Evolutionary conservation across 2,113 vertebrate genomes (phyloP).

Genomic region (Vireo altiloquus): DNA sequence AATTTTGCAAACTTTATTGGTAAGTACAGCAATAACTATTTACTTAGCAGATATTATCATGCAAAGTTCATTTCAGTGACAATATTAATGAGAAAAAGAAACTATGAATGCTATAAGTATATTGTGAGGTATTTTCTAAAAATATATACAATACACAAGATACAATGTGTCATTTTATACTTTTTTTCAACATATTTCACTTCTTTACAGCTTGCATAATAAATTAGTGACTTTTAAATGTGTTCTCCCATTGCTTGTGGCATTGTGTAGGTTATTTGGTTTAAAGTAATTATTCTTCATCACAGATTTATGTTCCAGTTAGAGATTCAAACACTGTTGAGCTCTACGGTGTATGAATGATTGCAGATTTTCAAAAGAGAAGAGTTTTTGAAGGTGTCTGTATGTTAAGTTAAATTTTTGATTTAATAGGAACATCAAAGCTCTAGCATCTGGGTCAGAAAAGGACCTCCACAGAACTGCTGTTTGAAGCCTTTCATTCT

Average conservation of each 20-base stretch:
- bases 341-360: not conserved
- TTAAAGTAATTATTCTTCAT: conserved; percentile 33
- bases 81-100: not conserved
- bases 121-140: not conserved
- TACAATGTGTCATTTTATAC: not conserved
- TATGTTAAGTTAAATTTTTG: conserved; percentile 32
- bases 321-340: not conserved
- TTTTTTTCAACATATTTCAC: not conserved
- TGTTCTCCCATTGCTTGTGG: conserved; percentile 12
- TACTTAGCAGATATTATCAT: not conserved
- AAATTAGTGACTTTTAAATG: conserved; percentile 17
- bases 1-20: not conserved
- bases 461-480: conserved; percentile 33
- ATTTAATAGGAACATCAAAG: conserved; percentile 57
- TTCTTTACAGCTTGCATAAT: conserved; percentile 23
- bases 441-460: conserved; percentile 31
- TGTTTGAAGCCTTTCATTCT: conserved; percentile 59
- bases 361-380: not conserved
- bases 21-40: not conserved
- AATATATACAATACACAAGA: not conserved
- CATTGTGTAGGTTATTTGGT: not conserved
- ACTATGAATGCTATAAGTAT: not conserved
- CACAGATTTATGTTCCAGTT: conserved; percentile 9
- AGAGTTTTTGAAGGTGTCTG: conserved; percentile 43
- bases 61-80: not conserved